These are phyloP conservation scores for Phyllostomus discolor DNA, from an alignment of 2,113 vertebrate species.

Conservation along the genomic window DNA sequence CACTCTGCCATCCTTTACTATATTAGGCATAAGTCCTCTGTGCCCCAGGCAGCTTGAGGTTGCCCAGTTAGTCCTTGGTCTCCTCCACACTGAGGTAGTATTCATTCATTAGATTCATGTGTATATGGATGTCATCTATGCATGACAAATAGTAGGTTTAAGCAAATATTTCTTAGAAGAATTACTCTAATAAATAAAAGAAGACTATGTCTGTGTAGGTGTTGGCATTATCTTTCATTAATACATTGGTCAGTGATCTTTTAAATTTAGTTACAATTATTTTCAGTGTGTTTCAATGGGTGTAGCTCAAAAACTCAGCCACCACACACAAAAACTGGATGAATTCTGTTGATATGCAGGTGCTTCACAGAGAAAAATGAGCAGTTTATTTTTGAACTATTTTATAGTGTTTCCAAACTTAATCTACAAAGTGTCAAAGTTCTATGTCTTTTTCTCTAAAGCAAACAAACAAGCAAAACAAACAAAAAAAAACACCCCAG, in stretches of 20 bases:
- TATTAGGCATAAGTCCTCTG: not conserved
- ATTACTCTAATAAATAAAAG: not conserved
- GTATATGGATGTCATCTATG: not conserved
- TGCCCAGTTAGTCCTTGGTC: not conserved
- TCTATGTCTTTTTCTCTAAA: slow-evolving; percentile 69
- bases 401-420: slow-evolving; percentile 50
- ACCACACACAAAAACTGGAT: not conserved
- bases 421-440: slow-evolving; percentile 60
- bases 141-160: not conserved
- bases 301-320: not conserved
- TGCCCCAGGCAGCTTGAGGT: not conserved
- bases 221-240: not conserved
- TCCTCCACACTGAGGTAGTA: not conserved
- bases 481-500: not conserved
- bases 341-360: not conserved
- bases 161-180: not conserved
- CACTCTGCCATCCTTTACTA: not conserved
- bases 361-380: slow-evolving; percentile 41
- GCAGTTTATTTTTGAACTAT: slow-evolving; percentile 60
- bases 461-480: slow-evolving; percentile 15
- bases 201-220: not conserved
- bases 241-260: not conserved
- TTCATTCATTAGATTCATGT: not conserved
- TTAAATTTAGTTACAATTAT: not conserved
- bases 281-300: not conserved